Base-by-base conservation (phyloP, 2,113 vertebrate genomes). In the Aleadryas rufinucha region DNA sequence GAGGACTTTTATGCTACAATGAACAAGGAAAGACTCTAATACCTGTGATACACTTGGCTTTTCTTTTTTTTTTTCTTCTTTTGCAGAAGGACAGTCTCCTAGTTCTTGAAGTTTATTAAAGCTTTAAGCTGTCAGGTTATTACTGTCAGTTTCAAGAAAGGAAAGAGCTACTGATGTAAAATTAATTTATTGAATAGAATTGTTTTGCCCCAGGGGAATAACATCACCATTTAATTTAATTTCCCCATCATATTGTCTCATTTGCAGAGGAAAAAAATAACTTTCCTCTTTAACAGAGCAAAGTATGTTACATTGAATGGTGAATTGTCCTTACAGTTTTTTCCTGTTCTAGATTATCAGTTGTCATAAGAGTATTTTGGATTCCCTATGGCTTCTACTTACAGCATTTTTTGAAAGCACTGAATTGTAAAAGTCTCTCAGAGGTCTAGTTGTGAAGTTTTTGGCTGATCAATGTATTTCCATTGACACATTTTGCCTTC, bases 221-320 rank as follows among this genome's bases (percentile, higher is more conserved):
- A 98, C 97, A 98, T 98, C 98, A 98, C 97, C 96, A 98, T 98
- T 98, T 98, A 98, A 98, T 98, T 98, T 98, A 98, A 98, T 98
- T 98, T 98, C 94, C 84, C 97, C 97, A 97, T 98, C 98, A 98
- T 98, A 98, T 97, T 97, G 97, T 98, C 98, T 98, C 98, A 98
- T 98, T 98, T 98, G 96, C 95, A 95, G 97, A 96, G 91, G 90
- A 75, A 97, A 97, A 97, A 97, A 97, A 96, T 95, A 98, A 97
- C 86, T 97, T 98, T 97, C 78, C 81, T 90, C 97, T 97, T 98
- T 95, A 98, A 95, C 90, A 96, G 94, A 98, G 95, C 85, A 93
- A 97, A 97, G 89, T 96, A 72, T 80, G 91, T 95, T 97, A 88
- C 59, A 69, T 81, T 95, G 97, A 97, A 97, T 94, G 72, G 89